A percentile compares a stretch with the other conserved stretches of the same genome.
Conservation (phyloP, 2,113 vertebrate species). For the Hemichromis elongatus region DNA sequence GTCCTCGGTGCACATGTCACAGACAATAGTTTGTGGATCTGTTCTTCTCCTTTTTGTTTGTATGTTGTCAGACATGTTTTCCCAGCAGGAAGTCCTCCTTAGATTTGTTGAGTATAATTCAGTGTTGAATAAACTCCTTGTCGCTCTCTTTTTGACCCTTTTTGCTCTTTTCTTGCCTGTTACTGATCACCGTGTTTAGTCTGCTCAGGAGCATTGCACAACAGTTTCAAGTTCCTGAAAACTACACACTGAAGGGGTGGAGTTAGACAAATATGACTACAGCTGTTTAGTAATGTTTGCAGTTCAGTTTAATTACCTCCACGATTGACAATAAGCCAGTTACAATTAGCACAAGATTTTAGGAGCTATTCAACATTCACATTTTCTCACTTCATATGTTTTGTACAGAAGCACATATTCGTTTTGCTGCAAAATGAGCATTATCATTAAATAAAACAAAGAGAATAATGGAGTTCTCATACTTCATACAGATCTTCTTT, state of each 20-base stretch:
- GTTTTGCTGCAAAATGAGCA: neutral
- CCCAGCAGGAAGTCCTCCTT: neutral
- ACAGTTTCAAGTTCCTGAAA: neutral
- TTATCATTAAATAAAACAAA: neutral
- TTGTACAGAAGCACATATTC: neutral
- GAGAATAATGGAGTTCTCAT: conserved; percentile 45
- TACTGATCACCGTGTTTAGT: neutral
- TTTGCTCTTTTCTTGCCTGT: neutral
- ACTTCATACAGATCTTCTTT: conserved; percentile 69
- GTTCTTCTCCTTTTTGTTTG: neutral
- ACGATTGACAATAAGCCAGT: neutral
- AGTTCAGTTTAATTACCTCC: neutral
- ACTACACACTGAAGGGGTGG: neutral
- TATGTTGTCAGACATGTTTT: conserved; percentile 8
- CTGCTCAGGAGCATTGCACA: neutral
- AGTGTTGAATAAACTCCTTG: neutral
- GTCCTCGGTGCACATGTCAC: too few relatives aligned
- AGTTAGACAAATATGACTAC: neutral
- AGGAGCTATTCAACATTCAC: conserved; percentile 11
- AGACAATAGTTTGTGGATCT: too few relatives aligned
- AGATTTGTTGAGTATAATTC: neutral
- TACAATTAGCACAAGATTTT: neutral
- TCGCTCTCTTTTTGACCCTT: neutral
- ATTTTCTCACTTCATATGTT: neutral
- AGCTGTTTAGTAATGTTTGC: neutral